These are phyloP conservation scores for Simalia tracyae DNA, from an alignment of 2,797 vertebrate species.

Conservation along the genomic window DNA sequence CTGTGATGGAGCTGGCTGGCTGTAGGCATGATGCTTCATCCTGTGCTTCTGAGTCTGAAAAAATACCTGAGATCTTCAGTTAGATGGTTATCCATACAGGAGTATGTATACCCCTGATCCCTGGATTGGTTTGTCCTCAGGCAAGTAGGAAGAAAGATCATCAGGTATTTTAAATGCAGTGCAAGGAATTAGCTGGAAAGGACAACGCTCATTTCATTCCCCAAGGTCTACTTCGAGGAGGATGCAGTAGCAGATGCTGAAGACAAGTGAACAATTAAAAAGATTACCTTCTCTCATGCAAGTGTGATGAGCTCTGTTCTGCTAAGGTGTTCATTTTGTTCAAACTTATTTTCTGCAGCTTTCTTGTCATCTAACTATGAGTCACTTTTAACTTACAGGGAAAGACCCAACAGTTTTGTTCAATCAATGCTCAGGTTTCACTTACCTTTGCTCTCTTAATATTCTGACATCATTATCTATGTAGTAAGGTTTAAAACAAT, in stretches of 20 bases:
- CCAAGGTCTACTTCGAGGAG: background rate
- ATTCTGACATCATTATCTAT: background rate
- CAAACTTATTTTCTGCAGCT: background rate
- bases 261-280: background rate
- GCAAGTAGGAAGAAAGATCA: background rate
- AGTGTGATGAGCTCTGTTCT: background rate
- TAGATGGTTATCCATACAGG: background rate
- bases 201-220: background rate
- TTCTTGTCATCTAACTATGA: background rate
- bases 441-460: background rate
- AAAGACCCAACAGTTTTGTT: background rate
- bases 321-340: background rate
- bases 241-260: background rate
- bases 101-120: background rate
- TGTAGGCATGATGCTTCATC: background rate
- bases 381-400: background rate
- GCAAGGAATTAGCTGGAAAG: background rate
- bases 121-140: background rate
- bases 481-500: background rate
- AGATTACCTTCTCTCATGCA: background rate
- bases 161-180: background rate
- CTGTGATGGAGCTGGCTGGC: background rate
- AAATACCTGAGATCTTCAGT: background rate
- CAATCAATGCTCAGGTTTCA: background rate
- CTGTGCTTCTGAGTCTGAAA: background rate